These are phyloP conservation scores for Aplocera efformata DNA, from an alignment of 2,888 invertebrate genomes.

Conservation along the genomic window DNA sequence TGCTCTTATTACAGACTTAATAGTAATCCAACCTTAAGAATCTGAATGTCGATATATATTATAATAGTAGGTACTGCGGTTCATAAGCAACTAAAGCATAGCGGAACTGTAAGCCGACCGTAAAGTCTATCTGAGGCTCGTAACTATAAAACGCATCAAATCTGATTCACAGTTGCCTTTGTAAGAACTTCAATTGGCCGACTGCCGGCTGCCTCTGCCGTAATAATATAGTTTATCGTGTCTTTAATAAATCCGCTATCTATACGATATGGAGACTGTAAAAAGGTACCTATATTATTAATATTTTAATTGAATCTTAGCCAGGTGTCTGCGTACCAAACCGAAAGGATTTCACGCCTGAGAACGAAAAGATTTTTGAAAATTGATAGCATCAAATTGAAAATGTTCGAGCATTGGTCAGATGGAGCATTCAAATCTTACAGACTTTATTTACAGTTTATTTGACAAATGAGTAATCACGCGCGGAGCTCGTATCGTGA, in stretches of 20 bases:
- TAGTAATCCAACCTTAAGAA: conserved; percentile 27
- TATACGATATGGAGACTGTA: conserved; percentile 47
- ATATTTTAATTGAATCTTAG: conserved; percentile 64
- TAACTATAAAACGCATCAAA: conserved; percentile 67
- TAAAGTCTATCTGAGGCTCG: conserved; percentile 58
- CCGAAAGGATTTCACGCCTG: conserved; percentile 45
- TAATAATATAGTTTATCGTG: conserved; percentile 60
- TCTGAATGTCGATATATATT: conserved; percentile 34
- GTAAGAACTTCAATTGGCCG: conserved; percentile 52
- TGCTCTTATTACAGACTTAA: conserved; percentile 10
- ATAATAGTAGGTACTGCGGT: conserved; percentile 27
- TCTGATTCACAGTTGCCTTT: conserved; percentile 64
- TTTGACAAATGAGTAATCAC: conserved; percentile 34
- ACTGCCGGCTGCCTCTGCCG: conserved; percentile 45
- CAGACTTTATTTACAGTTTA: conserved; percentile 19
- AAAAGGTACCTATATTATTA: conserved; percentile 59
- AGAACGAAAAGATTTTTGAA: conserved; percentile 29
- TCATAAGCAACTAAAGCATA: conserved; percentile 12
- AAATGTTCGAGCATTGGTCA: conserved; percentile 18
- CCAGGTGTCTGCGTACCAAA: conserved; percentile 63
- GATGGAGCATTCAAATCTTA: too few relatives aligned
- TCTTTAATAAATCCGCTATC: conserved; percentile 56
- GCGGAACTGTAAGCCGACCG: conserved; percentile 46
- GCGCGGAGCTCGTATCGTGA: conserved; percentile 11
- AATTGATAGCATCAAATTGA: conserved; percentile 21